These are phyloP conservation scores for Eonycteris spelaea DNA, from an alignment of 2,113 vertebrate genomes.

Conservation along the genomic window DNA sequence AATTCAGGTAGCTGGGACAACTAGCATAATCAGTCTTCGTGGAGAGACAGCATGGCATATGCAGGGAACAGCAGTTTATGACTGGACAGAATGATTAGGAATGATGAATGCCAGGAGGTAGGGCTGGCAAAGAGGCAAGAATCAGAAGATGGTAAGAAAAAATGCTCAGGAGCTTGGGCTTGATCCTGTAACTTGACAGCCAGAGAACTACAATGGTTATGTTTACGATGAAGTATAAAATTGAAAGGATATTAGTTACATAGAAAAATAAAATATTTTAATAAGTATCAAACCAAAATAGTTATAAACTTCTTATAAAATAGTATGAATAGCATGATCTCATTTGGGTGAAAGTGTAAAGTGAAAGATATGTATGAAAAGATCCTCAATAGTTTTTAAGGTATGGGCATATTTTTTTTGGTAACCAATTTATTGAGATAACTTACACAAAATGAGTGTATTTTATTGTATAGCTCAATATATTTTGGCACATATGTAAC, in stretches of 20 bases:
- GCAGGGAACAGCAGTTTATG: too few species aligned
- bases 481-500: background rate
- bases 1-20: too few species aligned
- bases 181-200: too few species aligned
- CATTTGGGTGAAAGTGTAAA: background rate
- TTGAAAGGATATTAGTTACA: background rate
- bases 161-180: too few species aligned
- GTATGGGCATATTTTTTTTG: background rate
- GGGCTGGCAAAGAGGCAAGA: too few species aligned
- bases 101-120: too few species aligned
- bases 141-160: too few species aligned
- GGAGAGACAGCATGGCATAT: too few species aligned
- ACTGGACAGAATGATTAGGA: too few species aligned
- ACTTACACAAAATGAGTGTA: background rate
- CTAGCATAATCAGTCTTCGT: too few species aligned
- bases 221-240: background rate
- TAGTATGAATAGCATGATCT: background rate
- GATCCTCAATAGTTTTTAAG: background rate
- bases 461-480: background rate
- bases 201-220: background rate
- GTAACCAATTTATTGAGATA: background rate
- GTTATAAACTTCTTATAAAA: background rate
- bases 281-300: background rate
- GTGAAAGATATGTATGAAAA: background rate
- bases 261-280: background rate